Evolutionary conservation across 2,888 invertebrate species (phyloP).

Genomic region (Acrocera orbiculus): DNA sequence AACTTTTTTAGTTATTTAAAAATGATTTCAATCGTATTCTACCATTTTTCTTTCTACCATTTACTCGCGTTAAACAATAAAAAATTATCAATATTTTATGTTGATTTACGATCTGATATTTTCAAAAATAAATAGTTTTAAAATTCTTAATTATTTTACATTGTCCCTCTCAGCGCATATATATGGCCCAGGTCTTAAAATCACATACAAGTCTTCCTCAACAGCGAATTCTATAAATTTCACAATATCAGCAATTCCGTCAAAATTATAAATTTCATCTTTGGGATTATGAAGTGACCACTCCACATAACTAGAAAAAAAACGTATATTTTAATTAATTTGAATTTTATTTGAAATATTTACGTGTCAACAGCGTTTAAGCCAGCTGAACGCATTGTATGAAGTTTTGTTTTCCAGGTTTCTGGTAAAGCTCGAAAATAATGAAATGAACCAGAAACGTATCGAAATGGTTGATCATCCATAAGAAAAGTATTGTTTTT

Average conservation of each 20-base stretch:
- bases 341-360: slow-evolving; percentile 17
- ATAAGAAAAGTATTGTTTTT: slow-evolving; percentile 44
- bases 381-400: slow-evolving; percentile 62
- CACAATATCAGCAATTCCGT: slow-evolving; percentile 48
- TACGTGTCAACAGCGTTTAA: slow-evolving; percentile 74
- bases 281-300: slow-evolving; percentile 77
- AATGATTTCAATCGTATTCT: no score
- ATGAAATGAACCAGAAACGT: slow-evolving; percentile 63
- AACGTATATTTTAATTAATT: neutral
- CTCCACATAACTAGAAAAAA: slow-evolving; percentile 55
- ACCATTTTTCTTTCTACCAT: no score
- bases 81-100: no score
- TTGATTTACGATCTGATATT: no score
- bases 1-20: no score
- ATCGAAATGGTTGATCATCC: slow-evolving; percentile 51
- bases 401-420: slow-evolving; percentile 62
- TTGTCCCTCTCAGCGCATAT: slow-evolving; percentile 82
- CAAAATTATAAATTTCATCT: slow-evolving; percentile 43
- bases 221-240: slow-evolving; percentile 54
- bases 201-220: slow-evolving; percentile 60
- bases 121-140: no score
- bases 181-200: slow-evolving; percentile 76
- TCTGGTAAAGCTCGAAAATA: slow-evolving; percentile 68
- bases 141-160: no score
- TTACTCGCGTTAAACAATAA: no score